Percentiles rank a stretch among this genome's conserved stretches.
Evolutionary conservation across 2,888 invertebrate genomes (phyloP).

Genomic region (Conomelus anceps): DNA sequence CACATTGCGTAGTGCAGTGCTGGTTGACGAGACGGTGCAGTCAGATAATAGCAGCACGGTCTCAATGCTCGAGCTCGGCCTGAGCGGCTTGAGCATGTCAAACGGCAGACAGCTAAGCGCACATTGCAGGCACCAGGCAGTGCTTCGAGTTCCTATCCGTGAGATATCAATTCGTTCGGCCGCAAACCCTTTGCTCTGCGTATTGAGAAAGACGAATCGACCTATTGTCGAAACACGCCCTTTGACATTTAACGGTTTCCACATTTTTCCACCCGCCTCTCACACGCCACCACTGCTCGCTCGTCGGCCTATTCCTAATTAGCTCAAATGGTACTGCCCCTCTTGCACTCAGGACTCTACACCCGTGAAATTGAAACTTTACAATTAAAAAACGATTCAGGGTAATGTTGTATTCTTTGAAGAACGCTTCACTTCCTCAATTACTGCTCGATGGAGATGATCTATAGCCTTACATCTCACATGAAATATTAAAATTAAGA

Average conservation of each 20-base stretch:
- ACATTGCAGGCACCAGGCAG: neutral
- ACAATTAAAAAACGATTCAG: neutral
- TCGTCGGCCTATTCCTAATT: neutral
- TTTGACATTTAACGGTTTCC: neutral
- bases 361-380: neutral
- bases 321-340: neutral
- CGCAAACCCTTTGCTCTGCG: neutral
- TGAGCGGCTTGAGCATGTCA: neutral
- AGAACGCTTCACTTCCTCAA: neutral
- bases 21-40: neutral
- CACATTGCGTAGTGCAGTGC: neutral
- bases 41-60: neutral
- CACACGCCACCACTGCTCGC: neutral
- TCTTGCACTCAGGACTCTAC: neutral
- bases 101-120: neutral
- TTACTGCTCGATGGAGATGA: neutral
- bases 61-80: neutral
- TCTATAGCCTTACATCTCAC: neutral
- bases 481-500: neutral
- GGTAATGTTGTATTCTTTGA: neutral
- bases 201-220: neutral
- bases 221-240: neutral
- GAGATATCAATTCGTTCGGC: neutral
- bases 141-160: neutral
- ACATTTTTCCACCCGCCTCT: neutral